Evolutionary conservation across 2,888 invertebrate genomes (phyloP).

Genomic region (Dendrolimus pini): DNA sequence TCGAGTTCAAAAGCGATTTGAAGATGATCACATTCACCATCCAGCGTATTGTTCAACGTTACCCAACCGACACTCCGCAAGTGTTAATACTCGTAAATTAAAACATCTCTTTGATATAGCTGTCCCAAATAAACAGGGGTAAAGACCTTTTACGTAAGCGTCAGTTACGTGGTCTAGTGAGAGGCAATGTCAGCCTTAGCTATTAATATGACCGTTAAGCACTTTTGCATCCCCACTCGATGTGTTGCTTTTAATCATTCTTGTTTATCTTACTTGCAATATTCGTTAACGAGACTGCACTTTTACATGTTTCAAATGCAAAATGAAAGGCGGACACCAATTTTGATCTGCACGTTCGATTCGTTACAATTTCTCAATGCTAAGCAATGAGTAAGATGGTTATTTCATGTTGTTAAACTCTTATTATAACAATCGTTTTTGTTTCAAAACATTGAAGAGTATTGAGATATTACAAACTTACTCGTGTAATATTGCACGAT

Average conservation of each 20-base stretch:
- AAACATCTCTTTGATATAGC: conserved; percentile 58
- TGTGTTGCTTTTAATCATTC: conserved; percentile 14
- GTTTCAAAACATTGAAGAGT: too few species aligned
- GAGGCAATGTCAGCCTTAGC: conserved; percentile 70
- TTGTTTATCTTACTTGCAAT: conserved; percentile 10
- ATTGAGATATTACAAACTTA: too few species aligned
- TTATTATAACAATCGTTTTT: conserved; percentile 5
- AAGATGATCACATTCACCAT: conserved; percentile 29
- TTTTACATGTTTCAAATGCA: conserved; percentile 17
- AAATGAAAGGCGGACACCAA: conserved; percentile 39
- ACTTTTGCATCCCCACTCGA: conserved; percentile 34
- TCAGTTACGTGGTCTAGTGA: conserved; percentile 62
- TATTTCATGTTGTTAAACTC: conserved; percentile 16
- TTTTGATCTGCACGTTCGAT: conserved; percentile 33
- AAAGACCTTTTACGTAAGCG: conserved; percentile 72
- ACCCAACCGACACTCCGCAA: conserved; percentile 39
- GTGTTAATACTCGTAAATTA: conserved; percentile 61
- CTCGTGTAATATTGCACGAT: too few species aligned
- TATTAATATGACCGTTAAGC: conserved; percentile 52
- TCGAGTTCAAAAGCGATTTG: conserved; percentile 41
- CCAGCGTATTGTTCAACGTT: conserved; percentile 35
- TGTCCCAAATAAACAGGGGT: conserved; percentile 73
- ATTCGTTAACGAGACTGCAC: conserved; percentile 15
- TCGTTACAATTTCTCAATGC: conserved; percentile 39
- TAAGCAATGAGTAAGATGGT: conserved; percentile 27